Evolutionary conservation across 2,888 invertebrate species (phyloP).

Genomic region (Thecophora atra): DNA sequence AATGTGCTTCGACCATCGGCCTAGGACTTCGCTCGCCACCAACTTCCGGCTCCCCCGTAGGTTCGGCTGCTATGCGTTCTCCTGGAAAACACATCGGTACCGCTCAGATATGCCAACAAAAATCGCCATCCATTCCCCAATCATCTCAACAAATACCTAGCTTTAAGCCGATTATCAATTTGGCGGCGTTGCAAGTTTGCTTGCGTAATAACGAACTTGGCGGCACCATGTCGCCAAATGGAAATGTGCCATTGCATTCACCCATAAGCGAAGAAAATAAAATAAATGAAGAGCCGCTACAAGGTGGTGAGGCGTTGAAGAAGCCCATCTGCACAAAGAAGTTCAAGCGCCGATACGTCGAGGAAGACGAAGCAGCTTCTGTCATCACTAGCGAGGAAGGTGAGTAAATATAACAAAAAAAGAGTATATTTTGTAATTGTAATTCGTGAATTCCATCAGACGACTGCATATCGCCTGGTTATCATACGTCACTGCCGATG

Average conservation of each 20-base stretch:
- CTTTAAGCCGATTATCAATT: conserved; percentile 60
- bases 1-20: conserved; percentile 46
- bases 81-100: conserved; percentile 56
- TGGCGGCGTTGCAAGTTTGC: conserved; percentile 63
- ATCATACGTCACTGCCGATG: conserved; percentile 65
- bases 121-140: conserved; percentile 56
- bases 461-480: conserved; percentile 66
- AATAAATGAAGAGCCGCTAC: conserved; percentile 61
- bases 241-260: conserved; percentile 59
- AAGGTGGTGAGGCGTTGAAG: conserved; percentile 58
- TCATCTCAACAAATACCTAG: conserved; percentile 61
- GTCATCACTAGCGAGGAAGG: conserved; percentile 67
- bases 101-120: conserved; percentile 53
- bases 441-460: conserved; percentile 48
- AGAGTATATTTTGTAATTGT: conserved; percentile 1
- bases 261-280: conserved; percentile 62
- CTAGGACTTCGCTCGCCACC: conserved; percentile 61
- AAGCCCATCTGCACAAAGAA: conserved; percentile 65
- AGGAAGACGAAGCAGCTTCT: conserved; percentile 66
- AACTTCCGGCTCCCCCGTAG: conserved; percentile 48
- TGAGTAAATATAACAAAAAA: conserved; percentile 42
- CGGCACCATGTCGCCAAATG: conserved; percentile 63
- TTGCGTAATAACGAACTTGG: conserved; percentile 60
- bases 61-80: conserved; percentile 57
- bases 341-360: conserved; percentile 63